A percentile compares a stretch with the other conserved stretches of the same genome.
phyloP scores from a whole-genome alignment of 2,113 vertebrate genomes.

The Stomatorhinus ivindoensis region DNA sequence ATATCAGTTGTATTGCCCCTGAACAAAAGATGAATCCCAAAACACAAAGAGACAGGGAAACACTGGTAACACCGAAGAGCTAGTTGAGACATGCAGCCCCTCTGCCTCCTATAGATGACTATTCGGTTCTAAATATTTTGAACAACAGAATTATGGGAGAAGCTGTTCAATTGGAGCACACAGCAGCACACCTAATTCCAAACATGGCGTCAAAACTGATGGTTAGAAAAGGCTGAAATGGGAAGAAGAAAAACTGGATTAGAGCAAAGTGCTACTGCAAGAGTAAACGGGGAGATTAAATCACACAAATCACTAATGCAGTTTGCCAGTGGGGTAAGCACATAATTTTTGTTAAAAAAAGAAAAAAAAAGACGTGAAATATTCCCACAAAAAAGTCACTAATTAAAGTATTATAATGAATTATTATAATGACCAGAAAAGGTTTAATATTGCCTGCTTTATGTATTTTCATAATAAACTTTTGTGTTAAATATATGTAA shows the following conservation, averaged over 20 bases:
- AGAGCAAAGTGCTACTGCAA: background rate
- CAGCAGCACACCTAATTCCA: background rate
- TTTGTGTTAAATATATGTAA: background rate
- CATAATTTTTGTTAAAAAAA: background rate
- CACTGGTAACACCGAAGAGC: background rate
- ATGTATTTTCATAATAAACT: background rate
- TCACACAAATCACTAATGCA: background rate
- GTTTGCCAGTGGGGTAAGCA: background rate
- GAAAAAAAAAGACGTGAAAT: background rate
- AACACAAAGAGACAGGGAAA: background rate
- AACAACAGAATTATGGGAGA: background rate
- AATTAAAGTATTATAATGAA: background rate
- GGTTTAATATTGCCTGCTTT: background rate
- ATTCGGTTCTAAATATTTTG: background rate
- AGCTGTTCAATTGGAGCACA: background rate
- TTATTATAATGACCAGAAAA: background rate
- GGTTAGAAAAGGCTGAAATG: background rate
- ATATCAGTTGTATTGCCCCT: background rate
- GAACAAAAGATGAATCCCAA: background rate
- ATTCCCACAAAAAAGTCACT: background rate
- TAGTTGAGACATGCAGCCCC: background rate
- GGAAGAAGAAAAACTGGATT: background rate
- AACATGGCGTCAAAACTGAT: background rate
- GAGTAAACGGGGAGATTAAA: background rate
- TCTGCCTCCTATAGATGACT: background rate